These are phyloP conservation scores for Drosophila kohkoa DNA, from an alignment of 1,140 invertebrate genomes.

Conservation along the genomic window DNA sequence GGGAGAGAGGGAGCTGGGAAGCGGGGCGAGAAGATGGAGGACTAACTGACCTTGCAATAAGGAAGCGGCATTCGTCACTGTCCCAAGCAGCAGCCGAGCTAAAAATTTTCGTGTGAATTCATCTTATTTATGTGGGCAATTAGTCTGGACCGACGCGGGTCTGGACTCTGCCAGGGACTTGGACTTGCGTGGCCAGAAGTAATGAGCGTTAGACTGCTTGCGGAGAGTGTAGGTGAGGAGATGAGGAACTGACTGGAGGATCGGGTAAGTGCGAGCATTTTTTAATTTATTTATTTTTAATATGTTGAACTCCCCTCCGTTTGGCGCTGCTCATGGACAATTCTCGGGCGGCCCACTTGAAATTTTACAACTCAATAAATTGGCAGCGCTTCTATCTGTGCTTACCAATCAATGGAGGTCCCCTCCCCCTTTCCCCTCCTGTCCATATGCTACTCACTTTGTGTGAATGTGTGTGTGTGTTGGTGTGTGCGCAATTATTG, in stretches of 20 bases:
- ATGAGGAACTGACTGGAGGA: not conserved
- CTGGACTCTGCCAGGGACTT: not conserved
- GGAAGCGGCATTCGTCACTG: slow-evolving; percentile 78
- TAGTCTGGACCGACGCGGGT: slow-evolving; percentile 35
- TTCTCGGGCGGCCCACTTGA: slow-evolving; percentile 20
- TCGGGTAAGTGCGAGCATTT: slow-evolving; percentile 11
- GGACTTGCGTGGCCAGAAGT: slow-evolving; percentile 11
- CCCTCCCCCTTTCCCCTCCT: not conserved
- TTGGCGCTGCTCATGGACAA: not conserved
- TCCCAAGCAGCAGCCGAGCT: slow-evolving; percentile 34
- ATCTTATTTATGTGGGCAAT: slow-evolving; percentile 62
- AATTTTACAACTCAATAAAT: slow-evolving; percentile 82
- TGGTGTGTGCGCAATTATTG: slow-evolving; percentile 79
- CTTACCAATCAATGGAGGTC: slow-evolving; percentile 54
- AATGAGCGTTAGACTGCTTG: slow-evolving; percentile 37
- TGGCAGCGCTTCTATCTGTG: slow-evolving; percentile 67
- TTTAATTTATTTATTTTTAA: slow-evolving; percentile 82
- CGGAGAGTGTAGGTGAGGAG: not conserved
- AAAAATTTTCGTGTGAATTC: slow-evolving; percentile 57
- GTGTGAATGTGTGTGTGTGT: slow-evolving; percentile 38
- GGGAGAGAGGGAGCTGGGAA: not conserved
- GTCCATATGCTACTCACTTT: not conserved
- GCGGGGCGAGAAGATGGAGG: slow-evolving; percentile 20
- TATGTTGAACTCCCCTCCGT: slow-evolving; percentile 37
- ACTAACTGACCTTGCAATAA: slow-evolving; percentile 76